Conservation (phyloP, 92 coral and sea anemone species). For the Pocillopora grandis region DNA sequence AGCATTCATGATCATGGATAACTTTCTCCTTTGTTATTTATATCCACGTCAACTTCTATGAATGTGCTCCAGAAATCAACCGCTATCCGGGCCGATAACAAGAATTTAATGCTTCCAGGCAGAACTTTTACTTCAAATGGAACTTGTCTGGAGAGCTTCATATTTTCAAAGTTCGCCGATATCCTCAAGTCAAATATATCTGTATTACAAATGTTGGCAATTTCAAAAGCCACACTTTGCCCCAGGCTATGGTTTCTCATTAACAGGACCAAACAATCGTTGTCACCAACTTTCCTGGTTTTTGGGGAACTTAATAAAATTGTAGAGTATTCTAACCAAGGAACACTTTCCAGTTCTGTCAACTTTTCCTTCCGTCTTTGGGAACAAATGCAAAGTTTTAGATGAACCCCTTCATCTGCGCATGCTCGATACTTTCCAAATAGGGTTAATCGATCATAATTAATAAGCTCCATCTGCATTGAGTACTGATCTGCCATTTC, state of each 20-base stretch:
- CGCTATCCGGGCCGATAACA: constrained; percentile 60
- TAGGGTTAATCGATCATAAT: constrained; percentile 72
- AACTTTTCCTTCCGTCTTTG: background rate
- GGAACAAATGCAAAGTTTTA: constrained; percentile 82
- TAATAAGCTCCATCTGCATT: constrained; percentile 63
- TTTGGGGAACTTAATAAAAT: constrained; percentile 4
- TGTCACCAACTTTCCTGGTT: constrained; percentile 23
- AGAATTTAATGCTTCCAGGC: constrained; percentile 64
- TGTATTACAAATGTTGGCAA: constrained; percentile 57
- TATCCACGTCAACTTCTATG: constrained; percentile 20
- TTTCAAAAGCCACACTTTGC: constrained; percentile 59
- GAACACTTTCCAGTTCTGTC: constrained; percentile 10
- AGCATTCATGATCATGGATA: too few relatives aligned
- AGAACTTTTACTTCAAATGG: constrained; percentile 50
- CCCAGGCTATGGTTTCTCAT: constrained; percentile 55
- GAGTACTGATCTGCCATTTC: constrained; percentile 50
- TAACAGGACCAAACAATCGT: constrained; percentile 56
- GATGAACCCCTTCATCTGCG: constrained; percentile 73
- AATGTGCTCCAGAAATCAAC: constrained; percentile 31
- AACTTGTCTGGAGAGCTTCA: constrained; percentile 59
- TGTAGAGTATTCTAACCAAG: constrained; percentile 15
- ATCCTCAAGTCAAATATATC: constrained; percentile 24
- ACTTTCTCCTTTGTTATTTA: background rate
- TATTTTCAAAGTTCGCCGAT: constrained; percentile 38
- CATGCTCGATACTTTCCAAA: constrained; percentile 73